Evolutionary conservation across 2,113 vertebrate species (phyloP).

Genomic region (Zosterops borbonicus): DNA sequence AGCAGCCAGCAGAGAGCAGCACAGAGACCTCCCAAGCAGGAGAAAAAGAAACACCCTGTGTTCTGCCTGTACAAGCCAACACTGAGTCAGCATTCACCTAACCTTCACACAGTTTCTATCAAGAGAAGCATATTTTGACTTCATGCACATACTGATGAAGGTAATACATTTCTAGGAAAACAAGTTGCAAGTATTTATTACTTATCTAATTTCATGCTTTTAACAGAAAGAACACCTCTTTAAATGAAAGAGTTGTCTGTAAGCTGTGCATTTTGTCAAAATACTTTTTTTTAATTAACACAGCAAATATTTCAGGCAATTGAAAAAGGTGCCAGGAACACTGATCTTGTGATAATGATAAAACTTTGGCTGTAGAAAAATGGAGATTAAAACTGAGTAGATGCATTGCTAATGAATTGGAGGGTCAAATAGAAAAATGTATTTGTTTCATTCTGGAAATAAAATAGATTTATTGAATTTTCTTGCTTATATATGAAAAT

Average conservation of each 20-base stretch:
- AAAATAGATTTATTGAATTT: not conserved
- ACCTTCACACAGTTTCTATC: conserved; percentile 37
- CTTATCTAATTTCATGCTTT: not conserved
- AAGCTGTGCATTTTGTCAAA: not conserved
- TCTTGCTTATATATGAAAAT: not conserved
- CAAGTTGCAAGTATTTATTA: not conserved
- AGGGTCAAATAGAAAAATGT: not conserved
- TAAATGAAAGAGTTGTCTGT: not conserved
- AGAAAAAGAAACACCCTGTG: not conserved
- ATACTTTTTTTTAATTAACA: not conserved
- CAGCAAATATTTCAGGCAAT: not conserved
- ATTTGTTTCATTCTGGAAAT: not conserved
- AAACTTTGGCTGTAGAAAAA: not conserved
- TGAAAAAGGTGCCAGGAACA: not conserved
- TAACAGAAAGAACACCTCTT: not conserved
- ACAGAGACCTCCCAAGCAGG: not conserved
- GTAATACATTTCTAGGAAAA: not conserved
- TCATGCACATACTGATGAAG: not conserved
- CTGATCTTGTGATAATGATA: not conserved
- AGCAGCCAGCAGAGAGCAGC: not conserved
- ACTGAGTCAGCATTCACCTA: conserved; percentile 25
- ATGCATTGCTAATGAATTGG: not conserved
- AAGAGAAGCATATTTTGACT: not conserved
- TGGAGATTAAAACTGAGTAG: not conserved
- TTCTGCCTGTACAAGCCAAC: not conserved